Evolutionary conservation across 2,797 vertebrate species (phyloP), one percentile per base, ranked within the genome.

Genomic region (Coccyzus lansbergi): DNA sequence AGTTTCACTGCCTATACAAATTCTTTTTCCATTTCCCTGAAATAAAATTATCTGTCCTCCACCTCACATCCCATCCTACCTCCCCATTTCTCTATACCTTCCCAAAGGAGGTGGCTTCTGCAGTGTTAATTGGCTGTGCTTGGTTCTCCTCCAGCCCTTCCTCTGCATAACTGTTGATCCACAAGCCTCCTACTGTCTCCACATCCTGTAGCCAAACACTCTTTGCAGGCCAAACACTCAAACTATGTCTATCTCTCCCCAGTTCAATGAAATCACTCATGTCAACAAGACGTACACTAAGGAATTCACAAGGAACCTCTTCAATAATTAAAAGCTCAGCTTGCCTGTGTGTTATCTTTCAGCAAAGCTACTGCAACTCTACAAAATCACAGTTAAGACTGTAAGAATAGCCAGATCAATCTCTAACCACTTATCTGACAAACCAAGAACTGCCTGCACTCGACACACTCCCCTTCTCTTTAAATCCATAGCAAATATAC

Each of bases 241-340:
- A 64, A 64, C 8, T 59, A 9, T 10, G 15, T n/a, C 63, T 4
- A 1, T n/a, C 17, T 81, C 77, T 67, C n/a, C 11, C 60, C 51
- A 82, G 46, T 86, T 94, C 83, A 88, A 59, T 0, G 13, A 70
- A 55, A 86, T 24, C 0, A 24, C 56, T 92, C 31, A 38, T 38
- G 29, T 88, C 77, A 93, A 86, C 64, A 70, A 33, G 76, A 86
- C 89, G 55, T 52, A 14, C 17, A 18, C 31, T 53, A 76, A 38
- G 42, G 67, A 95, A 88, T 79, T 65, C 63, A 46, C 44, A 67
- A 67, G 36, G 33, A 93, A 75, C 69, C 59, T 65, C 56, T 89
- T 92, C 79, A 87, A 44, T 80, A 89, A 95, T 68, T 88, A 89
- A 91, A 94, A 91, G 48, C 46, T 94, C 68, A 74, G 67, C 55